Conservation (phyloP, 2,797 vertebrate genomes). For the Sebastes hopkinsi region DNA sequence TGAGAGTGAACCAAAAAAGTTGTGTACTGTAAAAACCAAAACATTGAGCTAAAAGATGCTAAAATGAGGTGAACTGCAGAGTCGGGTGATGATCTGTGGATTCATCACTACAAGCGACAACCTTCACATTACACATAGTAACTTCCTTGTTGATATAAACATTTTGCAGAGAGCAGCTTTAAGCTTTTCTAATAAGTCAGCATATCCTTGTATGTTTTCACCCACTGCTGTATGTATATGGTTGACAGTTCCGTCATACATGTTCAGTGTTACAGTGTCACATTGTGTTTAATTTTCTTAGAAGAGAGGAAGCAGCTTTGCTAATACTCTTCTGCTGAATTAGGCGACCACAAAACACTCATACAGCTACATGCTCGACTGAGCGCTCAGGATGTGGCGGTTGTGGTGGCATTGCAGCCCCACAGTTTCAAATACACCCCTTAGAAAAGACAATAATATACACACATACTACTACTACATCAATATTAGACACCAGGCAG, state of each 20-base stretch:
- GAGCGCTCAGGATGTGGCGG: conserved; percentile 55
- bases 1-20: not conserved
- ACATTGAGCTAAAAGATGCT: not conserved
- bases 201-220: not conserved
- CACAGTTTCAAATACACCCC: not conserved
- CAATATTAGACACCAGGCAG: not conserved
- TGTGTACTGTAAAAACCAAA: not conserved
- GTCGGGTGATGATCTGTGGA: too few relatives aligned
- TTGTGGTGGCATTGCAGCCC: not conserved
- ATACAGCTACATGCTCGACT: not conserved
- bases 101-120: not conserved
- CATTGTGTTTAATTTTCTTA: conserved; percentile 40
- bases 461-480: not conserved
- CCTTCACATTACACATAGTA: not conserved
- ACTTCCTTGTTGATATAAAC: not conserved
- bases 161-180: not conserved
- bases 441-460: not conserved
- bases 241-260: too few relatives aligned
- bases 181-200: not conserved
- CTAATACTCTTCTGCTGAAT: conserved; percentile 12
- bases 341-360: not conserved
- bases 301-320: conserved; percentile 46
- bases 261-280: not conserved
- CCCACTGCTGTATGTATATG: not conserved
- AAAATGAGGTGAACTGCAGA: not conserved